A percentile compares a stretch with the other conserved stretches of the same genome.
Conservation (phyloP, 53 echinoderm and acorn worm genomes). For the Holothuria leucospilota region DNA sequence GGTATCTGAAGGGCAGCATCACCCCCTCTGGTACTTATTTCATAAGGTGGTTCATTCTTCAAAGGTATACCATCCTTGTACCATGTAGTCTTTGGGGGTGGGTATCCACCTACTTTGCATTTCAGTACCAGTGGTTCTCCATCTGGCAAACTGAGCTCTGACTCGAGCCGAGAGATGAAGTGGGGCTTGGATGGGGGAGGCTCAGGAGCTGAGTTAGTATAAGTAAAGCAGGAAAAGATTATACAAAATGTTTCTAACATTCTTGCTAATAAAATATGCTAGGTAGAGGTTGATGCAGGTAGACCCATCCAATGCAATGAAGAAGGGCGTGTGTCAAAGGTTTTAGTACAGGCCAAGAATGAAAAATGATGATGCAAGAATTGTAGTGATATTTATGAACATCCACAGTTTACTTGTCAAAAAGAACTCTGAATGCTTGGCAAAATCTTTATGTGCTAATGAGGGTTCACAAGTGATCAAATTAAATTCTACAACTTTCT, state of each 20-base stretch:
- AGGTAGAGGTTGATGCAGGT: not conserved
- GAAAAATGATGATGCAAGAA: too few species aligned
- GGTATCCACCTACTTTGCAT: conserved; percentile 73
- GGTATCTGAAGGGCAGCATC: not conserved
- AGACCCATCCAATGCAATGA: too few species aligned
- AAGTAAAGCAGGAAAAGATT: not conserved
- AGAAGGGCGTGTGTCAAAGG: too few species aligned
- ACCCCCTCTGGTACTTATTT: not conserved
- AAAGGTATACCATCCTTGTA: conserved; percentile 80
- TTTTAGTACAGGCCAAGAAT: too few species aligned
- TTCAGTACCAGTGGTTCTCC: conserved; percentile 1
- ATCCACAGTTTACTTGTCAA: too few species aligned
- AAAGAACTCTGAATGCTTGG: too few species aligned
- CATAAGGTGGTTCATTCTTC: conserved; percentile 51
- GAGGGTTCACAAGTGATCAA: too few species aligned
- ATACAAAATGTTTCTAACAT: not conserved
- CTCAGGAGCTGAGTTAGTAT: not conserved
- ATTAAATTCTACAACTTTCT: too few species aligned
- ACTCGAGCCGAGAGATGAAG: conserved; percentile 9
- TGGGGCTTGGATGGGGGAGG: conserved; percentile 15
- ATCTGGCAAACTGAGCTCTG: conserved; percentile 8
- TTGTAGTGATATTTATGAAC: too few species aligned
- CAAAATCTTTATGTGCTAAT: too few species aligned
- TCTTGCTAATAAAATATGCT: not conserved
- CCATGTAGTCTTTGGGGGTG: conserved; percentile 84